A percentile compares a stretch with the other conserved stretches of the same genome.
phyloP scores from a whole-genome alignment of 2,113 vertebrate species.

The Pao palembangensis region DNA sequence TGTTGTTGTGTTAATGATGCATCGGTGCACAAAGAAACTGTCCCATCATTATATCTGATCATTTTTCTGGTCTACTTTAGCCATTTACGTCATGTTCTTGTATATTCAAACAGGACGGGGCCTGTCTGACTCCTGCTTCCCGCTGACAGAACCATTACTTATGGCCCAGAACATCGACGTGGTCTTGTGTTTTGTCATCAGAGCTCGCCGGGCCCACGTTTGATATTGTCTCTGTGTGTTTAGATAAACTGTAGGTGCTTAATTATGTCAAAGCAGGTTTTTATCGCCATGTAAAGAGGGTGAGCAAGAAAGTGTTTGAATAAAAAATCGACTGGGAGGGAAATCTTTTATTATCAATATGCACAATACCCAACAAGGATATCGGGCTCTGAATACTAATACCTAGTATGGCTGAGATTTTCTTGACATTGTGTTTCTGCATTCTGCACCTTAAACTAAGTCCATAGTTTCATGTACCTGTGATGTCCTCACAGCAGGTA shows the following conservation, averaged over 20 bases:
- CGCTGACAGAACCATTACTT: slow-evolving; percentile 50
- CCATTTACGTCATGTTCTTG: slow-evolving; percentile 16
- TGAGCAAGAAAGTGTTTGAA: slow-evolving; percentile 8
- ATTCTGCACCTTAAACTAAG: too few relatives aligned
- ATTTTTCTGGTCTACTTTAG: slow-evolving; percentile 15
- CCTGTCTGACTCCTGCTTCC: slow-evolving; percentile 48
- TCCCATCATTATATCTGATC: not conserved
- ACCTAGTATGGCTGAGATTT: too few relatives aligned
- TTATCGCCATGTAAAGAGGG: slow-evolving; percentile 45
- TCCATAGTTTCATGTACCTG: too few relatives aligned
- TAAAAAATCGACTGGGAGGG: slow-evolving; percentile 14
- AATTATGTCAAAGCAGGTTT: slow-evolving; percentile 35
- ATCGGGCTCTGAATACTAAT: too few relatives aligned
- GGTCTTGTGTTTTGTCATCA: slow-evolving; percentile 16
- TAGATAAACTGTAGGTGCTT: slow-evolving; percentile 29
- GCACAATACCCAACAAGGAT: too few relatives aligned
- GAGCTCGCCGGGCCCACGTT: slow-evolving; percentile 20
- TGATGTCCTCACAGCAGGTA: too few relatives aligned
- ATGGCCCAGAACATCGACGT: slow-evolving; percentile 31
- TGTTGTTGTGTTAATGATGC: slow-evolving; percentile 14
- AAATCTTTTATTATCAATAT: too few relatives aligned
- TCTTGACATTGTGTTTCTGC: too few relatives aligned
- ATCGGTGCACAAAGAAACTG: slow-evolving; percentile 6
- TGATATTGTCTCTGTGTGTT: slow-evolving; percentile 38
- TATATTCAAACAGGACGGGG: slow-evolving; percentile 50